Evolutionary conservation across 2,113 vertebrate species (phyloP), one percentile per base, ranked within the genome.

Genomic region (Lagopus leucura): DNA sequence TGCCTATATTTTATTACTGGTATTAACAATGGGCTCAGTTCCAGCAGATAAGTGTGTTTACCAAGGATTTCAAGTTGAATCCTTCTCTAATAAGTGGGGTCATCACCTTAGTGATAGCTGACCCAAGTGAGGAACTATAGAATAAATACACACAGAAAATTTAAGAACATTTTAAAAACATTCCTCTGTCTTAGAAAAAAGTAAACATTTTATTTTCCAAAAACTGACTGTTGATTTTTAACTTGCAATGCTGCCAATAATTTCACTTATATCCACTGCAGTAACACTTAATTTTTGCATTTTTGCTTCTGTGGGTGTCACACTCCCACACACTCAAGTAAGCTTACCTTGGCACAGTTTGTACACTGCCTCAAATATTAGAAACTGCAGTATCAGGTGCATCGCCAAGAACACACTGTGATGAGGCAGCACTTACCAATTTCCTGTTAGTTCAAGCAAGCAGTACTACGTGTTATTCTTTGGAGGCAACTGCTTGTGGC

Each of bases 331-430:
- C 22, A 66, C 34, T 17, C 65, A 91, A 81, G 52, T 47, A 64
- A 54, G 34, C 34, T 63, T 87, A 79, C 65, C 67, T 92, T 89
- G 78, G 63, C 83, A 93, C 52, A 84, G 45, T 50, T 30, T 61
- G 50, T 67, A 54, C 15, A 22, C 27, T 79, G 58, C 58, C 77
- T 82, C 70, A 73, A 36, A 36, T 75, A 85, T 40, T 13, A 92
- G 67, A 89, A 94, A 80, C 0, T 48, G 24, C 66, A 89, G 48
- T 61, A 90, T 57, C 47, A 92, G 66, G 58, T 90, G 70, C 54
- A 71, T 42, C 0, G 0, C 36, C 40, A 76, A n/a, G 34, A 82
- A 38, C 32, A 66, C 27, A 43, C 32, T 82, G 36, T 82, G n/a
- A 76, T 84, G 34, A 93, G 58, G 21, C 70, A 82, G 48, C 78